phyloP scores from a whole-genome alignment of 2,113 vertebrate species.

The Triplophysa tibetana region DNA sequence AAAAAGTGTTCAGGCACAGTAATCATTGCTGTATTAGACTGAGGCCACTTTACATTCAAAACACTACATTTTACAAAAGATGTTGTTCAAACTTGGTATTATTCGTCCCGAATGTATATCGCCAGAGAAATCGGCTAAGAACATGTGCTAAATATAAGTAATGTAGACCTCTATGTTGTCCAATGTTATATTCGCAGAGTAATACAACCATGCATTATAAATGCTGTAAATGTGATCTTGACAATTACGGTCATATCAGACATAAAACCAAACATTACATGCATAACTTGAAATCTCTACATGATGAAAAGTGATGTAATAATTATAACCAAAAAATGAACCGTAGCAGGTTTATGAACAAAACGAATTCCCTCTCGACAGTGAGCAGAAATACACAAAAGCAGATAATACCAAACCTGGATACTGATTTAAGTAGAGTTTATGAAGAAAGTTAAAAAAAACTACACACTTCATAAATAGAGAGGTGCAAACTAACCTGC shows the following conservation, averaged over 20 bases:
- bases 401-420: conserved; percentile 3
- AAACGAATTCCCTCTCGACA: background rate
- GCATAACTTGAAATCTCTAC: background rate
- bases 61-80: background rate
- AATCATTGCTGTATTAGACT: conserved; percentile 1
- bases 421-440: background rate
- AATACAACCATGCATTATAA: background rate
- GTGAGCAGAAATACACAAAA: conserved; percentile 9
- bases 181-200: background rate
- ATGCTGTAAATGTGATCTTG: background rate
- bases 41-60: background rate
- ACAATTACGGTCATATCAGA: background rate
- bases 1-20: conserved; percentile 13
- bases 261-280: background rate
- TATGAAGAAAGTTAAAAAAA: background rate
- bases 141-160: background rate
- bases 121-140: background rate
- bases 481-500: background rate
- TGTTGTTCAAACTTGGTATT: background rate
- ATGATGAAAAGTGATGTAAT: background rate
- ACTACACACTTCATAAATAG: background rate
- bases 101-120: background rate
- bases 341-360: background rate
- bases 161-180: background rate
- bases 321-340: background rate